These are phyloP conservation scores for Arctocebus calabarensis DNA, from an alignment of 2,797 vertebrate genomes.

Conservation along the genomic window DNA sequence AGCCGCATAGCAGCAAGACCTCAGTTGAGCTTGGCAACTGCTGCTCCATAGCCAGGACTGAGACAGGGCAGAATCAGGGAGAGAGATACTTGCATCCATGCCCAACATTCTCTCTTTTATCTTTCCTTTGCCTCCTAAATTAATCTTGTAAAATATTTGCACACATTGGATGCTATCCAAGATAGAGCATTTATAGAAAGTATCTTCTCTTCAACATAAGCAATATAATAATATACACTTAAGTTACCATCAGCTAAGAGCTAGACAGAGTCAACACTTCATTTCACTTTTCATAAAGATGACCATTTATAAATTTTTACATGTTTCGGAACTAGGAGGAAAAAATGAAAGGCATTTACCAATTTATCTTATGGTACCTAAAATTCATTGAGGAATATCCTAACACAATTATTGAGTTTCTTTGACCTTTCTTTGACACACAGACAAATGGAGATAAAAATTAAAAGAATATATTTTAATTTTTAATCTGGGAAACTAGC, in stretches of 20 bases:
- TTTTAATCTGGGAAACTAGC: neutral
- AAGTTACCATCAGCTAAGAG: slow-evolving; percentile 35
- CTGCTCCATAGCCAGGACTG: fast-evolving
- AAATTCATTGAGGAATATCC: neutral
- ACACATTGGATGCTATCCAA: neutral
- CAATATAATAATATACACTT: neutral
- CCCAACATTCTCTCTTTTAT: neutral
- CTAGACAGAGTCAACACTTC: slow-evolving; percentile 21
- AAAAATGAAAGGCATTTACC: neutral
- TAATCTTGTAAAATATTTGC: neutral
- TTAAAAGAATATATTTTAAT: neutral
- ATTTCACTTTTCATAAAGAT: neutral
- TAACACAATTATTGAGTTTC: neutral
- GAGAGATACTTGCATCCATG: neutral
- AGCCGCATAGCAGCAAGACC: neutral
- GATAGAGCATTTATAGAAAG: neutral
- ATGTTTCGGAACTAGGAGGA: neutral
- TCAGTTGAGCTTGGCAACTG: fast-evolving
- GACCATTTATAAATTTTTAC: slow-evolving; percentile 40
- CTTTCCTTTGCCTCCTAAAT: neutral
- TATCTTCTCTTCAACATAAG: neutral
- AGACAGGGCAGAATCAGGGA: fast-evolving
- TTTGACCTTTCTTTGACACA: neutral
- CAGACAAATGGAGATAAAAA: neutral
- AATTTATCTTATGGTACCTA: neutral